Conservation (phyloP, 2,888 invertebrate species). For the Amphipyra tragopoginis region DNA sequence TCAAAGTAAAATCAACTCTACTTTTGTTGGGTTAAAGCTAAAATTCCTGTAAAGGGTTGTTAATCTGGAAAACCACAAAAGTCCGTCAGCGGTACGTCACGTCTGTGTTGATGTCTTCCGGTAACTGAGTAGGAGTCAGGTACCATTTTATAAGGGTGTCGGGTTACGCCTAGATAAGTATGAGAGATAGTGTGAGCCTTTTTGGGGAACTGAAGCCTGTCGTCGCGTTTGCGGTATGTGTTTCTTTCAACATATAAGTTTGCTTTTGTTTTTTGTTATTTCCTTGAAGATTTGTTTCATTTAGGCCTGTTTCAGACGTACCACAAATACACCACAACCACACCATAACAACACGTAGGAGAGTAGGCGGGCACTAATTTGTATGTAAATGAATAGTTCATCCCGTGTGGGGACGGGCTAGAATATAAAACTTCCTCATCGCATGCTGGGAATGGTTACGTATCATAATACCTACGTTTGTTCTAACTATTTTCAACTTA, state of each 20-base stretch:
- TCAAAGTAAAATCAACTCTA: conserved; percentile 13
- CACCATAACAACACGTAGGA: too few species aligned
- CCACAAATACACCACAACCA: too few species aligned
- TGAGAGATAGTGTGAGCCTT: conserved; percentile 9
- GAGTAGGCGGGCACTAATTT: too few species aligned
- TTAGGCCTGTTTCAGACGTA: too few species aligned
- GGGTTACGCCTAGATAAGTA: conserved; percentile 27
- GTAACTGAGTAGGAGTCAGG: conserved; percentile 34
- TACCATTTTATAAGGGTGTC: conserved; percentile 34
- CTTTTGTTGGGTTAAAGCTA: conserved; percentile 3
- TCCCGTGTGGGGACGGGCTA: too few species aligned
- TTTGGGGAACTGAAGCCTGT: conserved; percentile 13
- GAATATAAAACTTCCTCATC: too few species aligned
- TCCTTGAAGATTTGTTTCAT: too few species aligned
- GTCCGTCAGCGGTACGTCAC: conserved; percentile 34
- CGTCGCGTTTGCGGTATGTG: neutral
- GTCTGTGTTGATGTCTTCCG: conserved; percentile 53
- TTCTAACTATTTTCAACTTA: too few species aligned
- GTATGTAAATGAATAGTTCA: too few species aligned
- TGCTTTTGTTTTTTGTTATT: neutral
- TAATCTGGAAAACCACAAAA: conserved; percentile 33
- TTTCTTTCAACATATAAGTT: conserved; percentile 1
- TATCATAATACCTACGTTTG: too few species aligned
- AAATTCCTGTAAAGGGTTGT: conserved; percentile 5
- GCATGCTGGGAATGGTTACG: too few species aligned